Base-by-base conservation (phyloP, 2,113 vertebrate species). In the Pionites leucogaster region DNA sequence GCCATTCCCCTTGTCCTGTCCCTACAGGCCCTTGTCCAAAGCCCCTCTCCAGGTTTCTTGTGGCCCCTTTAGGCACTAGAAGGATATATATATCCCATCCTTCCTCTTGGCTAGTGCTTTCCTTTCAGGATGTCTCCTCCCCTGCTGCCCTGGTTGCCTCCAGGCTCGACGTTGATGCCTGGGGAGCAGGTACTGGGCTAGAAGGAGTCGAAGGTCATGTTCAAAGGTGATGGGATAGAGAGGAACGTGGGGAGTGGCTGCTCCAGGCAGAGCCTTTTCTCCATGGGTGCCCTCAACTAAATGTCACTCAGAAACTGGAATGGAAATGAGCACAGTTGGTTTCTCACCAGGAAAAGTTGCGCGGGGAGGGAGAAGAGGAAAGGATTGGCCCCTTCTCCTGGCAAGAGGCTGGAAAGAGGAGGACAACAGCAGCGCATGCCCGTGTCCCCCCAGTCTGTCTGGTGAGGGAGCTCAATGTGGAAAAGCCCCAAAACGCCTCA, bases 111-210 rank as follows among this genome's bases (percentile, higher is more conserved):
- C 68, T 80, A 24, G 23, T 27, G 49, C 68, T 70, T 81, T 86
- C 44, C 64, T 70, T 65, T 52, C 0, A 3, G 64, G 37, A 13
- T 39, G 18, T 82, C 46, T 79, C 33, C 37, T 62, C 70, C 55
- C 24, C 25, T 25, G 24, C 49, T 14, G 5, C 39, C 72, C 82
- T 10, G 0, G 44, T n/a, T 77, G 28, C 33, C 59, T 82, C 44
- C 4, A 1, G 63, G 76, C 76, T 77, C 3, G 0, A 13, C 3
- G 2, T 33, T 3, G 4, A 80, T 19, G 84, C 86, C 59, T 3
- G 6, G 85, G 69, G 80, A 82, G 84, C 35, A 17, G 80, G 13
- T 17, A 35, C 50, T 33, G 44, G 84, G 77, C 81, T 94, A 82
- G 74, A 44, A 87, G 88, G 81, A 42, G 77, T 24, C 81, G 60